Base-by-base conservation (phyloP, 2,113 vertebrate genomes). In the Triplophysa tibetana region DNA sequence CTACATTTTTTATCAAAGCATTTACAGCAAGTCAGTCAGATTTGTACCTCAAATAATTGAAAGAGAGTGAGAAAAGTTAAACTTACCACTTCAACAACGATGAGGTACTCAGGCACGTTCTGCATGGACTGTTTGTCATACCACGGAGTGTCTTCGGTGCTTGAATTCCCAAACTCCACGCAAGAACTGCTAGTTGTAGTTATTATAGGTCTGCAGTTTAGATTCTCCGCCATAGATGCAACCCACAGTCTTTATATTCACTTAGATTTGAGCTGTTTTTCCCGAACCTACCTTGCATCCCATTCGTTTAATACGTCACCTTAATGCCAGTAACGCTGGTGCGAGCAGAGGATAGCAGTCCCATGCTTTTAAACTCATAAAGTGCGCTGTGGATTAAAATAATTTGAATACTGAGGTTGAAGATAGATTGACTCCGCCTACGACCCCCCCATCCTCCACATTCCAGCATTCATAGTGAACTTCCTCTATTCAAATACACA, bases 81-180 rank as follows among this genome's bases (percentile, higher is more conserved):
- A 85, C 80, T 85, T 45, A 82, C 83, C 8, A 82, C 58, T 77
- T 85, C 83, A 16, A 69, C 65, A 23, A 77, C 41, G 12, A 75
- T 48, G 62, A 85, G 81, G 63, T 65, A 65, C 1, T 69, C 17
- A 1, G 77, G 67, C 12, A 66, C 17, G 21, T 23, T 82, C 41
- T 21, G 66, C 19, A 73, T 52, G 19, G 73, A 80, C 23, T 70
- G 38, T 26, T 21, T 61, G 66, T 85, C 83, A 66, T 85, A 77
- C 19, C 65, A 56, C 26, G 33, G 60, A 1, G 80, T 50, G 12
- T 45, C 61, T 16, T 52, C 50, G 10, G 33, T 45, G 12, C 58
- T 64, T 2, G 70, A 58, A 68, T 73, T 61, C 26, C 69, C 66
- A 14, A 14, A 75, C 19, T 82, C 77, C 43, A 48, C n/a, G 54